Conservation (phyloP, 2,113 vertebrate genomes). For the Pteruthius melanotis region DNA sequence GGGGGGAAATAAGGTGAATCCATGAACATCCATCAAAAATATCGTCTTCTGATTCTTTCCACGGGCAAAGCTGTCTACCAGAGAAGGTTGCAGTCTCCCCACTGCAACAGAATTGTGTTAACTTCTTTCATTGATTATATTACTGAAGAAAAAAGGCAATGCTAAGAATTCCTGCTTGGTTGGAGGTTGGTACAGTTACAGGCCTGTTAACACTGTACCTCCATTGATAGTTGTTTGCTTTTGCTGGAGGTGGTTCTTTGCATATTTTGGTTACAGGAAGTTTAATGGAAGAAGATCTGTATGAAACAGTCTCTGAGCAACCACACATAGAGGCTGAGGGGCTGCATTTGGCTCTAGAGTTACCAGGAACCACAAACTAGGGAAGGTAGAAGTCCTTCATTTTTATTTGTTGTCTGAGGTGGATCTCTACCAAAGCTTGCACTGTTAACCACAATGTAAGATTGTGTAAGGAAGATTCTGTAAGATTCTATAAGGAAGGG, state of each 20-base stretch:
- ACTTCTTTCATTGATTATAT: background rate
- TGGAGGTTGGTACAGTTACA: background rate
- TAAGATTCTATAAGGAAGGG: background rate
- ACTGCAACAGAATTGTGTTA: too few species aligned
- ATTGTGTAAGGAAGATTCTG: background rate
- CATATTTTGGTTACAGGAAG: background rate
- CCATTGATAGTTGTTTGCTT: background rate
- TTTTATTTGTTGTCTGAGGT: background rate
- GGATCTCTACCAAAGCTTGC: background rate
- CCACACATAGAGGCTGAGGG: background rate
- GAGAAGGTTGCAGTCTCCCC: too few species aligned
- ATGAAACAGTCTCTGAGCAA: fast-evolving
- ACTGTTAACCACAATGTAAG: background rate
- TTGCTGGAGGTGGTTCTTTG: background rate
- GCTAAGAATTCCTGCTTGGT: background rate
- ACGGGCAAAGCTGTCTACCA: too few species aligned
- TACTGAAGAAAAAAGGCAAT: background rate
- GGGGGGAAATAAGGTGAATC: too few species aligned
- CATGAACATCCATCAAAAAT: too few species aligned
- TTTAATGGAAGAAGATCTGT: background rate
- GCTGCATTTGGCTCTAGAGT: background rate
- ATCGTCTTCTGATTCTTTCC: too few species aligned
- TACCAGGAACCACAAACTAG: background rate
- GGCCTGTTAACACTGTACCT: background rate
- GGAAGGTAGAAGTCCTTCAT: background rate